Evolutionary conservation across 2,888 invertebrate species (phyloP).

Genomic region (Anaspis maculata): DNA sequence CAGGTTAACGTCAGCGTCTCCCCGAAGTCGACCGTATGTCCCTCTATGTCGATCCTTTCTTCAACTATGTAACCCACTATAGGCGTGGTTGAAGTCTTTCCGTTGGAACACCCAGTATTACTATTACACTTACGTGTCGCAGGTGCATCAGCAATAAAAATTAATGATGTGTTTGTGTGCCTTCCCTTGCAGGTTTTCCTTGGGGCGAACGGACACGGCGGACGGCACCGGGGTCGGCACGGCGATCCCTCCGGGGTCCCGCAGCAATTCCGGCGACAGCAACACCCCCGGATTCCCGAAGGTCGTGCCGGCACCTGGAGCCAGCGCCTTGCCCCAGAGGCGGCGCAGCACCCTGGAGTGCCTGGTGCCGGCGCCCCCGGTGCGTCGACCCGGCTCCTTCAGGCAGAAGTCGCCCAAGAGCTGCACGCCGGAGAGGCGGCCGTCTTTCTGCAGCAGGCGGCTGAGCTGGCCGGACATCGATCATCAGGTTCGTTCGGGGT

Average conservation of each 20-base stretch:
- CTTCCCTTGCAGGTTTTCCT: constrained; percentile 40
- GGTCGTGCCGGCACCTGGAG: constrained; percentile 62
- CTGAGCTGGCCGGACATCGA: constrained; percentile 82
- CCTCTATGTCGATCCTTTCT: too few relatives aligned
- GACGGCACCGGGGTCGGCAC: constrained; percentile 27
- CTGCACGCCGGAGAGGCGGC: constrained; percentile 53
- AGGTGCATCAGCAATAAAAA: too few relatives aligned
- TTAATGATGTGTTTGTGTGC: too few relatives aligned
- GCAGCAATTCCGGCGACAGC: constrained; percentile 40
- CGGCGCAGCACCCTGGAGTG: constrained; percentile 56
- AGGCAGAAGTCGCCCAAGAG: constrained; percentile 45
- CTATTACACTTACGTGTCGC: too few relatives aligned
- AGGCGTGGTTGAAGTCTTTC: too few relatives aligned
- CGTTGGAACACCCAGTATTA: too few relatives aligned
- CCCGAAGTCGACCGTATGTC: too few relatives aligned
- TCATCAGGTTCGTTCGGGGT: constrained; percentile 77
- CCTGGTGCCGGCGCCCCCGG: constrained; percentile 34
- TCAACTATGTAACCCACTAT: too few relatives aligned
- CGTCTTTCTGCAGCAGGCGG: constrained; percentile 68
- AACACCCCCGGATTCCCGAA: constrained; percentile 58
- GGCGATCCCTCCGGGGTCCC: constrained; percentile 27
- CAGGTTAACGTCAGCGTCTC: too few relatives aligned
- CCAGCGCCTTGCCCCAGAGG: constrained; percentile 47
- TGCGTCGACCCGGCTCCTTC: constrained; percentile 45
- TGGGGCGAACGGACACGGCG: constrained; percentile 35